phyloP scores from a whole-genome alignment of 2,888 invertebrate genomes.

The Lepidochitona cinerea region DNA sequence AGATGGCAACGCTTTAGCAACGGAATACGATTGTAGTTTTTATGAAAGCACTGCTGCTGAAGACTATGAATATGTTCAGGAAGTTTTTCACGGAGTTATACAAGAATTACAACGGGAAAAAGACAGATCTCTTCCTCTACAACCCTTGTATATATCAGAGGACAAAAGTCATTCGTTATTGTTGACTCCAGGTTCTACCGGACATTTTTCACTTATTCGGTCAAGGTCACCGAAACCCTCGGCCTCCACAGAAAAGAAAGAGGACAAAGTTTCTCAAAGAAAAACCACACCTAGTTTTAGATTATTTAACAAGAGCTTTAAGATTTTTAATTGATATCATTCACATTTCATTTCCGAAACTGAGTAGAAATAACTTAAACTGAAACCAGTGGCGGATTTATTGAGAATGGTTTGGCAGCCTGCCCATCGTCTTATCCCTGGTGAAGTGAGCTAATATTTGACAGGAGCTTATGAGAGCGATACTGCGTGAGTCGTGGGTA shows the following conservation, averaged over 20 bases:
- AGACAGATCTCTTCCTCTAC: slow-evolving; percentile 57
- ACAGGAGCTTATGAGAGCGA: too few species aligned
- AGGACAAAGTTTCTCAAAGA: slow-evolving; percentile 52
- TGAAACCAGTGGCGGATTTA: too few species aligned
- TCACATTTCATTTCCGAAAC: too few species aligned
- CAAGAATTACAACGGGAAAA: slow-evolving; percentile 62
- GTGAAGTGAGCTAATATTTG: too few species aligned
- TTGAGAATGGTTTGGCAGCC: too few species aligned
- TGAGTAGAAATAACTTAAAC: too few species aligned
- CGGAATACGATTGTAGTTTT: slow-evolving; percentile 65
- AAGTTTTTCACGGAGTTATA: slow-evolving; percentile 65
- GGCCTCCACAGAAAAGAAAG: slow-evolving; percentile 39
- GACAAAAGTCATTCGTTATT: slow-evolving; percentile 40
- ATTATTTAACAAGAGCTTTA: slow-evolving; percentile 61
- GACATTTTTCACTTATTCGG: not conserved
- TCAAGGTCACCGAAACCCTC: slow-evolving; percentile 50
- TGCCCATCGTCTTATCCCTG: too few species aligned
- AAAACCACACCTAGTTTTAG: slow-evolving; percentile 55
- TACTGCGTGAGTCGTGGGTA: too few species aligned
- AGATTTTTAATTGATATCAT: slow-evolving; percentile 63
- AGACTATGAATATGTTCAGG: slow-evolving; percentile 67
- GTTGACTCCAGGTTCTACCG: not conserved
- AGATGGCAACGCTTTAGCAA: slow-evolving; percentile 60
- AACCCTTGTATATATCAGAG: slow-evolving; percentile 65
- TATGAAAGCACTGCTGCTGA: slow-evolving; percentile 70